Conservation (phyloP, 2,888 invertebrate genomes). For the Beris chalybata region DNA sequence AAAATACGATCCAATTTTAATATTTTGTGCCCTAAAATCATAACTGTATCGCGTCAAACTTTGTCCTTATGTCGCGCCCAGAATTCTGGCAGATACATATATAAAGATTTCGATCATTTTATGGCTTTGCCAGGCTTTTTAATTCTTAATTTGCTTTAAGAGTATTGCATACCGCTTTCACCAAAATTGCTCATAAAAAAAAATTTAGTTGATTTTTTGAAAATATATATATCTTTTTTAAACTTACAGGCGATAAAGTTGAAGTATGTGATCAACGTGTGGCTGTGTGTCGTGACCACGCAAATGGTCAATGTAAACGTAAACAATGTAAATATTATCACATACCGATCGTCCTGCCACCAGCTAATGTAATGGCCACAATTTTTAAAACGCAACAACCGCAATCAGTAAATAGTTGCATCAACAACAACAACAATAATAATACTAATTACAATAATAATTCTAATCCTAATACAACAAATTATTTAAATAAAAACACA, state of each 20-base stretch:
- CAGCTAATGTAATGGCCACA: conserved; percentile 75
- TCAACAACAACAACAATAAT: conserved; percentile 41
- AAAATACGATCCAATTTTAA: too few relatives aligned
- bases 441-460: conserved; percentile 41
- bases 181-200: too few relatives aligned
- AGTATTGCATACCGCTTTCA: too few relatives aligned
- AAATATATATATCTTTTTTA: conserved; percentile 15
- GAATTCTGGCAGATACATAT: too few relatives aligned
- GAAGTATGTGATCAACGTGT: conserved; percentile 94
- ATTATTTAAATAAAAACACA: conserved; percentile 21
- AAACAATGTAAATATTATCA: conserved; percentile 97
- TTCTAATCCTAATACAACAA: conserved; percentile 39
- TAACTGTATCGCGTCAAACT: too few relatives aligned
- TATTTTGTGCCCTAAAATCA: too few relatives aligned
- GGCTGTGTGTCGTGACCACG: conserved; percentile 95
- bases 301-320: conserved; percentile 90
- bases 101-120: too few relatives aligned
- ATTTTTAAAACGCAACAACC: conserved; percentile 54
- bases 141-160: too few relatives aligned
- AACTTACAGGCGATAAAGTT: conserved; percentile 83
- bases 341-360: conserved; percentile 88
- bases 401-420: conserved; percentile 38
- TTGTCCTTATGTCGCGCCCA: too few relatives aligned
- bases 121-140: too few relatives aligned
- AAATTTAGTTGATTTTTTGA: not conserved